These are phyloP conservation scores for Tetranychus cinnabarinus DNA, from an alignment of 1,140 invertebrate genomes.

Conservation along the genomic window DNA sequence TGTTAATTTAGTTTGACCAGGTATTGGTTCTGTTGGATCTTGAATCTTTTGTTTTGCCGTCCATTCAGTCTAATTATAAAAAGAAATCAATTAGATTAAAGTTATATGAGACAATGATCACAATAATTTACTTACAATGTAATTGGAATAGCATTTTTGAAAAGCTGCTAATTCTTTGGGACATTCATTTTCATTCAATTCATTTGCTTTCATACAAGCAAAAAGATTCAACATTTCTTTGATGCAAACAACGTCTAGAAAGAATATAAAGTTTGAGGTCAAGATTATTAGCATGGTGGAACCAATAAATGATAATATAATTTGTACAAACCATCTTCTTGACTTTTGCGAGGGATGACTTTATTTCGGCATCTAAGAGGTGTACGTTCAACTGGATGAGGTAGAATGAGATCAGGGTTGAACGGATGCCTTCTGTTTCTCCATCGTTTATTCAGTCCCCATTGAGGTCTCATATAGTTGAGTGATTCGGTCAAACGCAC, in stretches of 20 bases:
- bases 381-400: neutral
- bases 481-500: neutral
- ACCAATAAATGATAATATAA: too few relatives aligned
- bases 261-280: neutral
- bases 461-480: neutral
- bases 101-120: neutral
- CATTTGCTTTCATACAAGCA: neutral
- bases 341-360: neutral
- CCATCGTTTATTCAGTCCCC: neutral
- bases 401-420: neutral
- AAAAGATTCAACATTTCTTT: neutral
- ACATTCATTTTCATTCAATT: neutral
- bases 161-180: neutral
- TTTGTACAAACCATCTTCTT: neutral
- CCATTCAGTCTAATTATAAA: neutral
- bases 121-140: neutral
- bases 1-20: neutral
- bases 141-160: neutral
- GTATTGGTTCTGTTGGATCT: neutral
- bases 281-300: neutral
- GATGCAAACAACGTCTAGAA: neutral
- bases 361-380: neutral
- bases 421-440: neutral
- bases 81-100: neutral
- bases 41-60: neutral